Conservation (phyloP, 2,888 invertebrate species). For the Tetramorium bicarinatum region DNA sequence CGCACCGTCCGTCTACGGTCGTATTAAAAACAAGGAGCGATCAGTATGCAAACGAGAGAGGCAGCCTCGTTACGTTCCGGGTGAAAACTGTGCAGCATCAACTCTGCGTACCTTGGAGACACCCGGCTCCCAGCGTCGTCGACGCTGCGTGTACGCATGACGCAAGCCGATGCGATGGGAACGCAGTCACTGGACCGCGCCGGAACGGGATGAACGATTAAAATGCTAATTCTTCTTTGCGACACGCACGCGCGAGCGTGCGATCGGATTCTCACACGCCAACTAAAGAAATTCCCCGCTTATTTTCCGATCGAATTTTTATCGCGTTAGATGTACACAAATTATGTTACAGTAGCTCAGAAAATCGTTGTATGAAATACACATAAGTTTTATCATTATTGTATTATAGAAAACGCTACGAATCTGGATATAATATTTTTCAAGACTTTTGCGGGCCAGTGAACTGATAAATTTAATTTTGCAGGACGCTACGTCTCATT, state of each 20-base stretch:
- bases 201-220: conserved; percentile 77
- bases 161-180: conserved; percentile 19
- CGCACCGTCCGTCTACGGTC: conserved; percentile 31
- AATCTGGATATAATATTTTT: neutral
- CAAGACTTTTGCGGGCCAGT: neutral
- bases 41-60: conserved; percentile 69
- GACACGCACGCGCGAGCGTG: neutral
- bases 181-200: conserved; percentile 72
- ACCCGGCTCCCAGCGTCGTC: neutral
- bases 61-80: conserved; percentile 17
- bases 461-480: conserved; percentile 4
- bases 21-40: conserved; percentile 66
- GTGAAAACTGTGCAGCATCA: conserved; percentile 55
- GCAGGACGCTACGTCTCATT: neutral
- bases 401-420: neutral
- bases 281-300: neutral
- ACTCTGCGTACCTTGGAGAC: conserved; percentile 60
- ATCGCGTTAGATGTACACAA: neutral
- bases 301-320: conserved; percentile 4
- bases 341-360: neutral
- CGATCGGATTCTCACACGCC: neutral
- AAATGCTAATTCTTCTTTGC: conserved; percentile 77
- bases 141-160: conserved; percentile 22
- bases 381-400: neutral
- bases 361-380: neutral